A percentile compares a stretch with the other conserved stretches of the same genome.
Evolutionary conservation across 2,797 vertebrate species (phyloP).

Genomic region (Manis crassicaudata): DNA sequence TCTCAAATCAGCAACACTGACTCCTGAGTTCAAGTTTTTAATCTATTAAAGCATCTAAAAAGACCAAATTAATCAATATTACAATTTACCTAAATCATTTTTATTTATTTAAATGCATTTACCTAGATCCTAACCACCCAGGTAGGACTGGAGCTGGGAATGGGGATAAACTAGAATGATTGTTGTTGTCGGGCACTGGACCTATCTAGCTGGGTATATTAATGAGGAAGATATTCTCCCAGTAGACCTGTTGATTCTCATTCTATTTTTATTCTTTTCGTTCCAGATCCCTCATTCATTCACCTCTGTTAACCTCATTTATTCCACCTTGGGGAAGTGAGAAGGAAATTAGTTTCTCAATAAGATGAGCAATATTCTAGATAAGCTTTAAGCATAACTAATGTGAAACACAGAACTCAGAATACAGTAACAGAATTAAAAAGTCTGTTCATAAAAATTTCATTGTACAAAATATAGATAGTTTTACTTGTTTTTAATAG

Average conservation of each 20-base stretch:
- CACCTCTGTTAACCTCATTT: conserved; percentile 13
- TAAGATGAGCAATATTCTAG: conserved; percentile 35
- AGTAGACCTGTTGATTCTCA: background rate
- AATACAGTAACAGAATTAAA: conserved; percentile 5
- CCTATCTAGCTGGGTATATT: background rate
- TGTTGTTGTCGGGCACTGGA: background rate
- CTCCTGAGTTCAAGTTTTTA: background rate
- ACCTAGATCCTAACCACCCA: background rate
- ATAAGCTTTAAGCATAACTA: background rate
- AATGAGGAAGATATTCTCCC: background rate
- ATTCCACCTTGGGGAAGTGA: background rate
- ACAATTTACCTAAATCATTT: background rate
- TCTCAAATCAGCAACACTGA: background rate
- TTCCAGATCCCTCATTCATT: background rate
- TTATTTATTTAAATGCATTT: background rate
- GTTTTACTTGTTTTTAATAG: conserved; percentile 21
- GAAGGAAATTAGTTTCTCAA: conserved; percentile 44
- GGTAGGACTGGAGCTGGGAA: background rate
- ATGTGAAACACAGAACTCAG: conserved; percentile 24
- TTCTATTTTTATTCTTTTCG: background rate
- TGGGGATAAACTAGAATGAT: background rate
- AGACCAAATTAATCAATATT: background rate
- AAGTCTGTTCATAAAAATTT: background rate
- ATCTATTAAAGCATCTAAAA: background rate
- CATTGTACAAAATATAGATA: background rate